Evolutionary conservation across 1,140 invertebrate species (phyloP).

Genomic region (Popillia japonica): DNA sequence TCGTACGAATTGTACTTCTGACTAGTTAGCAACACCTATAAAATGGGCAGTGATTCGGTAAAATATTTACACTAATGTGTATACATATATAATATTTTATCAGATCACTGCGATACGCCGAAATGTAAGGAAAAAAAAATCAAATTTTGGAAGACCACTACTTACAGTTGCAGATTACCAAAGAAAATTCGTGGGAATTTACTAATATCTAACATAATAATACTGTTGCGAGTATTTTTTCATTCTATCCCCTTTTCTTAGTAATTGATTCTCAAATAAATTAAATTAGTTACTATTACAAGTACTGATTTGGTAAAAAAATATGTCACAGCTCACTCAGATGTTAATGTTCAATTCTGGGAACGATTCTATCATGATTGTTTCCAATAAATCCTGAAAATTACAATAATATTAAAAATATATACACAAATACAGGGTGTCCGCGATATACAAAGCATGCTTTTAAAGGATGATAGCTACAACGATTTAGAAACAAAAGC

Average conservation of each 20-base stretch:
- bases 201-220: background rate
- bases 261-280: background rate
- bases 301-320: too few relatives aligned
- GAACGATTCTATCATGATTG: slow-evolving; percentile 76
- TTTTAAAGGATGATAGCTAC: too few relatives aligned
- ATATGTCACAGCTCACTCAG: background rate
- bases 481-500: too few relatives aligned
- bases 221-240: background rate
- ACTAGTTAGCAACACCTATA: too few relatives aligned
- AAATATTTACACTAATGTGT: too few relatives aligned
- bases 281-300: background rate
- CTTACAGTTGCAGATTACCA: background rate
- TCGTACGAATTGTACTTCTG: too few relatives aligned
- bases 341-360: slow-evolving; percentile 63
- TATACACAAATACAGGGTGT: too few relatives aligned
- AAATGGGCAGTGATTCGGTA: too few relatives aligned
- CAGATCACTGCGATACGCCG: too few relatives aligned
- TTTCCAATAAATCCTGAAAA: slow-evolving; percentile 75
- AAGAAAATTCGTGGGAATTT: background rate
- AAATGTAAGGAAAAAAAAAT: background rate
- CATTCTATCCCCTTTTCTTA: background rate
- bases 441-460: too few relatives aligned
- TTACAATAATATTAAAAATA: slow-evolving; percentile 32
- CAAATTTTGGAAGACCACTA: background rate
- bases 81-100: too few relatives aligned